Evolutionary conservation across 2,113 vertebrate species (phyloP).

Genomic region (Cervus canadensis): DNA sequence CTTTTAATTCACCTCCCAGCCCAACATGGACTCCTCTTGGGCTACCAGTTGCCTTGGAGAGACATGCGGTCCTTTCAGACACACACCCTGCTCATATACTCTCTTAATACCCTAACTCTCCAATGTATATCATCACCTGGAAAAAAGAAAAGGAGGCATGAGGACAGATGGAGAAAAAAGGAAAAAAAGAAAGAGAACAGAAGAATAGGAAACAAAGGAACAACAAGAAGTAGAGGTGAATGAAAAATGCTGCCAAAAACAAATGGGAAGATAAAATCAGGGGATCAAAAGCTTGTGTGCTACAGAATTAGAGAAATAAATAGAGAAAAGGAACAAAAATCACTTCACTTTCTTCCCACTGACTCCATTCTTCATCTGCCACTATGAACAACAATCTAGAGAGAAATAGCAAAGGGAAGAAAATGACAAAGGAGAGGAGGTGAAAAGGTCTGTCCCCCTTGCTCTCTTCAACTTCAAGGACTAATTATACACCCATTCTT

Average conservation of each 20-base stretch:
- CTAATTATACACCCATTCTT: constrained; percentile 2
- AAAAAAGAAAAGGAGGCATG: background rate
- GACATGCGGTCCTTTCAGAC: background rate
- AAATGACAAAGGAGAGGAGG: background rate
- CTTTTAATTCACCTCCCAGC: background rate
- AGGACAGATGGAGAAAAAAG: background rate
- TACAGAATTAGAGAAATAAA: background rate
- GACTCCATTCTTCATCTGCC: background rate
- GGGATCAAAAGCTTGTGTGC: background rate
- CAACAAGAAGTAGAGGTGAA: background rate
- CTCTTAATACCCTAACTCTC: background rate
- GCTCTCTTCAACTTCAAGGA: background rate
- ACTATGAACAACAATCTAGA: background rate
- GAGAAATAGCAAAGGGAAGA: background rate
- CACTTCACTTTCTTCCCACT: background rate
- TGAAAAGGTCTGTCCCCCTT: background rate
- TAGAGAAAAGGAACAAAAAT: background rate
- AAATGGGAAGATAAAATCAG: background rate
- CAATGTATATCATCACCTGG: background rate
- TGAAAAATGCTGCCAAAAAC: background rate
- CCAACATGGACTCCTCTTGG: background rate
- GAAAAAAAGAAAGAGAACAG: background rate
- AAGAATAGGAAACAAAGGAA: background rate
- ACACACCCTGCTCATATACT: background rate
- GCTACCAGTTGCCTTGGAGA: background rate